These are phyloP conservation scores for Carassius gibelio DNA, from an alignment of 2,113 vertebrate genomes.

Conservation along the genomic window DNA sequence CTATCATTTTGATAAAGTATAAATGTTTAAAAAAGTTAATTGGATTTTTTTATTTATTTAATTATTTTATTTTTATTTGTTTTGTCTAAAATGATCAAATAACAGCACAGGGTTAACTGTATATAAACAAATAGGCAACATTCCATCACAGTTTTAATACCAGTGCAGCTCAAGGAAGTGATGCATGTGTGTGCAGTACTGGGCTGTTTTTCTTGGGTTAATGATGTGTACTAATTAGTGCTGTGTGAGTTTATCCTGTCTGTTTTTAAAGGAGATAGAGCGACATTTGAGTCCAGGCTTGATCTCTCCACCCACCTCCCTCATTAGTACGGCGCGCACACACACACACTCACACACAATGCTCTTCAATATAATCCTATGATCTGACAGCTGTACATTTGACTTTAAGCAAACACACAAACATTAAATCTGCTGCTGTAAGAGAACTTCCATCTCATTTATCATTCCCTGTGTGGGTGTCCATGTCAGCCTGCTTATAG, in stretches of 20 bases:
- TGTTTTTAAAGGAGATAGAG: slow-evolving; percentile 42
- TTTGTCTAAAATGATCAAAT: not conserved
- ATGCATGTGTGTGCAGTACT: not conserved
- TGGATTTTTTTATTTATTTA: too few relatives aligned
- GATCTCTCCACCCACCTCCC: slow-evolving; percentile 70
- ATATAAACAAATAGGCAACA: not conserved
- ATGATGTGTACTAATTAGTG: slow-evolving; percentile 51
- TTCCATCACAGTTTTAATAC: not conserved
- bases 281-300: slow-evolving; percentile 62
- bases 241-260: slow-evolving; percentile 29
- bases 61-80: too few relatives aligned
- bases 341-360: slow-evolving; percentile 32
- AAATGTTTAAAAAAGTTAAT: not conserved
- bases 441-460: slow-evolving; percentile 17
- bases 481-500: not conserved
- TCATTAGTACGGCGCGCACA: slow-evolving; percentile 74
- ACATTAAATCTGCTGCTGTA: not conserved
- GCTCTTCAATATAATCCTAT: not conserved
- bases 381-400: slow-evolving; percentile 22
- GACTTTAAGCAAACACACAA: slow-evolving; percentile 47
- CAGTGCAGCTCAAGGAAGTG: not conserved
- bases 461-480: not conserved
- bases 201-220: slow-evolving; percentile 40
- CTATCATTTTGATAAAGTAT: not conserved
- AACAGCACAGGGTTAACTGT: not conserved